These are phyloP conservation scores for Malacoraja senta DNA, from an alignment of 2,797 vertebrate species.

Conservation along the genomic window DNA sequence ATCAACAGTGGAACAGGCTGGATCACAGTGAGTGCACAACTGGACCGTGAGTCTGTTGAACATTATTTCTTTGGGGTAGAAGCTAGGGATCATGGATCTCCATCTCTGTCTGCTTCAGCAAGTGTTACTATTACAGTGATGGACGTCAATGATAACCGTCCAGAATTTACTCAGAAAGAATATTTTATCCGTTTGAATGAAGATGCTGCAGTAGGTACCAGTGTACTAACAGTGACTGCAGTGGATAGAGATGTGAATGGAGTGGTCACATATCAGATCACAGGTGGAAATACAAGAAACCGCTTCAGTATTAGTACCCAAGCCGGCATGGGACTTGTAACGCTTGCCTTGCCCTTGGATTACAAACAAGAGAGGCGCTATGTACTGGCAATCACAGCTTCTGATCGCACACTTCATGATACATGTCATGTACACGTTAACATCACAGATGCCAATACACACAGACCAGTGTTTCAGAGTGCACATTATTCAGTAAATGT, in stretches of 20 bases:
- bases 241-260: slow-evolving; percentile 92
- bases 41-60: slow-evolving; percentile 87
- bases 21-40: slow-evolving; percentile 82
- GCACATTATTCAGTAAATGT: slow-evolving; percentile 92
- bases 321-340: slow-evolving; percentile 77
- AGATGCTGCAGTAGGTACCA: slow-evolving; percentile 84
- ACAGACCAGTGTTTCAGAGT: slow-evolving; percentile 90
- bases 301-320: slow-evolving; percentile 94
- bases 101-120: slow-evolving; percentile 80
- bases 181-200: slow-evolving; percentile 88
- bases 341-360: slow-evolving; percentile 85
- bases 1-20: slow-evolving; percentile 93
- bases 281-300: slow-evolving; percentile 90
- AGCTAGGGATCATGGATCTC: slow-evolving; percentile 83
- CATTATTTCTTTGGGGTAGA: slow-evolving; percentile 93
- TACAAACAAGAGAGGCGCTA: slow-evolving; percentile 97
- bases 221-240: slow-evolving; percentile 82
- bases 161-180: slow-evolving; percentile 88
- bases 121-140: slow-evolving; percentile 91
- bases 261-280: slow-evolving; percentile 93
- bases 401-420: slow-evolving; percentile 88
- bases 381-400: slow-evolving; percentile 86
- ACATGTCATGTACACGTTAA: slow-evolving; percentile 92
- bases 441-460: slow-evolving; percentile 95
- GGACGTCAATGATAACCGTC: slow-evolving; percentile 94